Percentiles rank a stretch among this genome's conserved stretches.
phyloP scores from a whole-genome alignment of 1,140 invertebrate genomes.

The Saccostrea echinata region DNA sequence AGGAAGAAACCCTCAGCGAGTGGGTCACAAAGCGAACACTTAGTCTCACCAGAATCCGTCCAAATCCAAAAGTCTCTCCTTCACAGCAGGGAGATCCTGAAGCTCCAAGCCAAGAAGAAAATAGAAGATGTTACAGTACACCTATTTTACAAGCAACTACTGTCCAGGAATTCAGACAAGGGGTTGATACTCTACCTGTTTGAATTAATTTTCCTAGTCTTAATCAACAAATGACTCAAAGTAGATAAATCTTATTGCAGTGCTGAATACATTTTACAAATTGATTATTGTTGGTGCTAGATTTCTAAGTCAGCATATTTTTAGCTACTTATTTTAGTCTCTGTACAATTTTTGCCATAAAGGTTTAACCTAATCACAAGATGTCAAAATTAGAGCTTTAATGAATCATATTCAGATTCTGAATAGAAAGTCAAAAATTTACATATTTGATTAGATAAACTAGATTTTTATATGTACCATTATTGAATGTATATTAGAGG shows the following conservation, averaged over 20 bases:
- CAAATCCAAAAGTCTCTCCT: neutral
- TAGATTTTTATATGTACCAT: too few relatives aligned
- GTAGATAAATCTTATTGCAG: too few relatives aligned
- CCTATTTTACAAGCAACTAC: neutral
- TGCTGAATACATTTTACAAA: neutral
- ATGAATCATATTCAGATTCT: too few relatives aligned
- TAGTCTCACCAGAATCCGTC: constrained; percentile 64
- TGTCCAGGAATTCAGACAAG: neutral
- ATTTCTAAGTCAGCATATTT: neutral
- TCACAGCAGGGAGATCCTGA: neutral
- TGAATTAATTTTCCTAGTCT: neutral
- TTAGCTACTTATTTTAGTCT: too few relatives aligned
- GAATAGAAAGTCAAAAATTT: too few relatives aligned
- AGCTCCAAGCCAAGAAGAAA: neutral
- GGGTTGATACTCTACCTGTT: neutral
- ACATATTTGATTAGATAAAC: too few relatives aligned
- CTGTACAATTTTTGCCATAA: too few relatives aligned
- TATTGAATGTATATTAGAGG: too few relatives aligned
- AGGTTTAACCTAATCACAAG: too few relatives aligned
- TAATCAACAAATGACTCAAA: too few relatives aligned
- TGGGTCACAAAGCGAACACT: constrained; percentile 70
- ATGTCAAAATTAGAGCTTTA: too few relatives aligned
- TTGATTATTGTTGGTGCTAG: neutral
- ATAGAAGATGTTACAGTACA: neutral
- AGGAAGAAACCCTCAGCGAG: constrained; percentile 68